Percentiles rank a stretch among this genome's conserved stretches.
Conservation (phyloP, 2,797 vertebrate genomes). For the Diplodus sargus region DNA sequence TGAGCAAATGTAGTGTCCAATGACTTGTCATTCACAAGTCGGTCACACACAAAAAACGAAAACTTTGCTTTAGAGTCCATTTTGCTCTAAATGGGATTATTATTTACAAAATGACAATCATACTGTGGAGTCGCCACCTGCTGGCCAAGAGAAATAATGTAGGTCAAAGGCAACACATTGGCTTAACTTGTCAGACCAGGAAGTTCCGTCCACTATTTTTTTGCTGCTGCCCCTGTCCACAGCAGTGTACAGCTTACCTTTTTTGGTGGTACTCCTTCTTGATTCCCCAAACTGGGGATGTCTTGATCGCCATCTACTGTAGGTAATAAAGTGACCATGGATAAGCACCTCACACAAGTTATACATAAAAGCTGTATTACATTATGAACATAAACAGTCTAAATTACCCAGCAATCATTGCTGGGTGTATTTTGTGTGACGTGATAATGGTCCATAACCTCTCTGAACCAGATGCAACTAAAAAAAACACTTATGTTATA, state of each 20-base stretch:
- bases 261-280: background rate
- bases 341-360: background rate
- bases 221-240: background rate
- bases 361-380: too few species aligned
- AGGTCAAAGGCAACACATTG: too few species aligned
- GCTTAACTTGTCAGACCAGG: too few species aligned
- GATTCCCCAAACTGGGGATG: background rate
- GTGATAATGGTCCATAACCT: constrained; percentile 5
- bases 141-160: too few species aligned
- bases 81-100: too few species aligned
- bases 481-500: background rate
- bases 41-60: too few species aligned
- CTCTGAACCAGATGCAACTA: constrained; percentile 4
- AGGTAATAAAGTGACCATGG: background rate
- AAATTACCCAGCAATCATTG: constrained; percentile 20
- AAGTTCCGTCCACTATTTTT: too few species aligned
- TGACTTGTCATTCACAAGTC: too few species aligned
- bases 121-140: too few species aligned
- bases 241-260: background rate
- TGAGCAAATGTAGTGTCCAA: too few species aligned
- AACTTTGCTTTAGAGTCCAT: too few species aligned
- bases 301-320: background rate
- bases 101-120: too few species aligned
- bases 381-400: constrained; percentile 8
- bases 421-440: constrained; percentile 6